A percentile compares a stretch with the other conserved stretches of the same genome.
Conservation (phyloP, 2,113 vertebrate genomes). For the Falcunculus frontatus region DNA sequence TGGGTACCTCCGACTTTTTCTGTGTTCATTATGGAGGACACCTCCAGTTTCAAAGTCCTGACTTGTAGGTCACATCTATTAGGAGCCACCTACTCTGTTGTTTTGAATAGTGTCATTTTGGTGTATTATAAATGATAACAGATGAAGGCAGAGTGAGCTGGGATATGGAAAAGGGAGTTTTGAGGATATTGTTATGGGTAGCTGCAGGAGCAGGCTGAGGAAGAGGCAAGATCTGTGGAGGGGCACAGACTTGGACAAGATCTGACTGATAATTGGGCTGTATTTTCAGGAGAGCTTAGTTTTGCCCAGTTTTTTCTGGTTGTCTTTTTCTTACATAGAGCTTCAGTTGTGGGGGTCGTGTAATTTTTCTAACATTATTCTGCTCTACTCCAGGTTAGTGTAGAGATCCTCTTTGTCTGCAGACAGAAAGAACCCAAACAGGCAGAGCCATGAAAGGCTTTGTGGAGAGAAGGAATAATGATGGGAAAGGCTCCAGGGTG, state of each 20-base stretch:
- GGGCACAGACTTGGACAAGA: background rate
- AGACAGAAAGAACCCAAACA: background rate
- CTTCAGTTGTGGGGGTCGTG: background rate
- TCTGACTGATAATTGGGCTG: background rate
- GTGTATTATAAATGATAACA: background rate
- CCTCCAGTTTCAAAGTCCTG: background rate
- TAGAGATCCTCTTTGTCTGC: background rate
- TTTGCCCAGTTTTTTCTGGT: background rate
- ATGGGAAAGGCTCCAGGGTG: background rate
- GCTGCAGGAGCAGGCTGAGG: background rate
- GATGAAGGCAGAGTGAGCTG: background rate
- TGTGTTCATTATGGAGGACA: background rate
- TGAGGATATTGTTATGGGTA: background rate
- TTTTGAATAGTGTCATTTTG: background rate
- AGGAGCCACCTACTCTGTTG: background rate
- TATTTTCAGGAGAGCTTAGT: background rate
- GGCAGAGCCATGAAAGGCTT: background rate
- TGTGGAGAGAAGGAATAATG: background rate
- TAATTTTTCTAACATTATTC: background rate
- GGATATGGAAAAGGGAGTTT: background rate
- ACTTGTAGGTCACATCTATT: too few species aligned
- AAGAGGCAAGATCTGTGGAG: background rate
- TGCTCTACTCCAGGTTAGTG: background rate
- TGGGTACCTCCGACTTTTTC: background rate
- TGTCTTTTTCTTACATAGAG: background rate